Evolutionary conservation across 2,113 vertebrate species (phyloP).

Genomic region (Gnathonemus echidnorhynchus): DNA sequence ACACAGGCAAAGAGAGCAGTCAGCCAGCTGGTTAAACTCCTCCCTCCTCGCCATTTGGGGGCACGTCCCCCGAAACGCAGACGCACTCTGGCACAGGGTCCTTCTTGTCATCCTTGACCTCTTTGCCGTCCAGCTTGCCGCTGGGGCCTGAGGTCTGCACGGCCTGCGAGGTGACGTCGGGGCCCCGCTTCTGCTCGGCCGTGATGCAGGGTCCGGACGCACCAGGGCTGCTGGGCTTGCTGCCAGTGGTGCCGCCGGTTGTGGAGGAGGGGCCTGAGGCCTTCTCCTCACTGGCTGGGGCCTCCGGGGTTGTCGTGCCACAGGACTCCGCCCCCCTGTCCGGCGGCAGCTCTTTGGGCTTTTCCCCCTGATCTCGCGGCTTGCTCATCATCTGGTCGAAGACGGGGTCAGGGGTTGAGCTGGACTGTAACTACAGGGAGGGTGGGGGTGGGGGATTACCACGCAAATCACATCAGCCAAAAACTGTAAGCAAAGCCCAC

Average conservation of each 20-base stretch:
- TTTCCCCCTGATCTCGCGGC: conserved; percentile 76
- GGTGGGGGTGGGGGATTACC: neutral
- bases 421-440: conserved; percentile 82
- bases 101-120: conserved; percentile 91
- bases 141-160: conserved; percentile 83
- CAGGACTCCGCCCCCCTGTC: conserved; percentile 71
- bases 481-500: neutral
- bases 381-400: conserved; percentile 83
- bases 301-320: conserved; percentile 64
- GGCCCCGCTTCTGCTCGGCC: conserved; percentile 78
- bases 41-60: neutral
- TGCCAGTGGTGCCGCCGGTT: conserved; percentile 56
- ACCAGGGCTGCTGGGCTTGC: conserved; percentile 82
- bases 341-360: conserved; percentile 77
- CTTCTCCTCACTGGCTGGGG: conserved; percentile 55
- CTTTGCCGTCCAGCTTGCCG: conserved; percentile 71
- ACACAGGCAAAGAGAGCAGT: conserved; percentile 31
- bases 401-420: conserved; percentile 74
- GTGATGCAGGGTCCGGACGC: conserved; percentile 53
- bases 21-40: neutral
- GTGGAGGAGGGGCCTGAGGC: conserved; percentile 24
- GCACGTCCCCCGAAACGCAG: neutral
- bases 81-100: conserved; percentile 89
- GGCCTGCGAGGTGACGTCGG: conserved; percentile 91
- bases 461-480: neutral